These are phyloP conservation scores for Ophion ventricosus DNA, from an alignment of 2,888 invertebrate genomes.

Conservation along the genomic window DNA sequence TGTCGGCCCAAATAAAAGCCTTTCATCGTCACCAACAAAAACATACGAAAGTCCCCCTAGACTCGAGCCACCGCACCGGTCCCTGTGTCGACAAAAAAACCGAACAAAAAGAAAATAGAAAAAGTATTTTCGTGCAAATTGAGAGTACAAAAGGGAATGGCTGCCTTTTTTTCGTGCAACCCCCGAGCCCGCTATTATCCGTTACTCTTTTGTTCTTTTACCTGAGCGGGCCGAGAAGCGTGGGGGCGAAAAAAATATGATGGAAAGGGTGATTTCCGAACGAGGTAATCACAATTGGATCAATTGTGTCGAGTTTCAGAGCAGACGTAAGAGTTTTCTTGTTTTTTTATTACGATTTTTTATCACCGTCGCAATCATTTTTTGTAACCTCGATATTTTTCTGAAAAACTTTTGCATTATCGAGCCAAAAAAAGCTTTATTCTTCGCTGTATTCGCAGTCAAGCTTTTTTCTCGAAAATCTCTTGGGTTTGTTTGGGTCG, in stretches of 20 bases:
- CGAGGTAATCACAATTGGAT: slow-evolving; percentile 8
- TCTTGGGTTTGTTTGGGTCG: neutral
- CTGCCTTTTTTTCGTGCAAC: neutral
- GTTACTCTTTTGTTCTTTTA: neutral
- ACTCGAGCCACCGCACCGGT: neutral
- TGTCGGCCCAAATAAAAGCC: slow-evolving; percentile 20
- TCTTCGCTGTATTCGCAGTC: neutral
- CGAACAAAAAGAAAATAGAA: neutral
- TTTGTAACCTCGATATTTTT: neutral
- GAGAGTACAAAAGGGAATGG: neutral
- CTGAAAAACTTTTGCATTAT: neutral
- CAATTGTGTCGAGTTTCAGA: neutral
- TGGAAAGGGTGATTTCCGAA: neutral
- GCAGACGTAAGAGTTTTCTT: neutral
- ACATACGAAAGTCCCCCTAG: neutral
- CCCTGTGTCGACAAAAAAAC: slow-evolving; percentile 1
- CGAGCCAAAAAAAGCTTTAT: neutral
- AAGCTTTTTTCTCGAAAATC: neutral
- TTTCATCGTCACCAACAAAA: slow-evolving; percentile 31
- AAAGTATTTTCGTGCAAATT: slow-evolving; percentile 13
- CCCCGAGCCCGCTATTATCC: neutral
- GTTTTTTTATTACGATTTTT: neutral
- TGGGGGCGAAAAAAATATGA: neutral
- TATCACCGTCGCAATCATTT: neutral
- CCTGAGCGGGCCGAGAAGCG: neutral